Evolutionary conservation across 2,113 vertebrate species (phyloP).

Genomic region (Ammodramus savannarum): DNA sequence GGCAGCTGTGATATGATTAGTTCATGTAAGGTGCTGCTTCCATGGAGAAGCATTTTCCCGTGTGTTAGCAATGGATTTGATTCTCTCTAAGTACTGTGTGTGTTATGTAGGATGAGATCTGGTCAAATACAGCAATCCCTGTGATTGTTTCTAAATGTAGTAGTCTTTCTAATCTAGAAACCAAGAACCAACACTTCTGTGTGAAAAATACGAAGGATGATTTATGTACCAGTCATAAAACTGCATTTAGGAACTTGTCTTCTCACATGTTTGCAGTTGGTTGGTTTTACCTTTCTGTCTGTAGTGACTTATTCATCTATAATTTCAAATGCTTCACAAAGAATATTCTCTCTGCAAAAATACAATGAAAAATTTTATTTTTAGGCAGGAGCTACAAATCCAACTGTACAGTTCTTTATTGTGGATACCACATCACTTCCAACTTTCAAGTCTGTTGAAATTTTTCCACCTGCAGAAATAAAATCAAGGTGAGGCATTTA

Average conservation of each 20-base stretch:
- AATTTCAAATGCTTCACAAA: neutral
- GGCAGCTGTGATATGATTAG: neutral
- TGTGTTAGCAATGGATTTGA: neutral
- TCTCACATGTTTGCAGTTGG: neutral
- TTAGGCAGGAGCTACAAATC: constrained; percentile 79
- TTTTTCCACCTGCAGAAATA: constrained; percentile 65
- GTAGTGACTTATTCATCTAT: neutral
- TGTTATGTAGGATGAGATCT: neutral
- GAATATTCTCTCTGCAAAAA: neutral
- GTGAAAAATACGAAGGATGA: neutral
- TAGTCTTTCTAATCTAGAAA: neutral
- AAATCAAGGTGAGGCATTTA: constrained; percentile 62
- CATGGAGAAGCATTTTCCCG: neutral
- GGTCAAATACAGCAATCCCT: neutral
- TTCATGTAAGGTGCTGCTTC: neutral
- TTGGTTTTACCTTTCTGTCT: neutral
- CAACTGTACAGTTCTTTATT: constrained; percentile 72
- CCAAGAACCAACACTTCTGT: neutral
- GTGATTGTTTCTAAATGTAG: neutral
- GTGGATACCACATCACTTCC: constrained; percentile 32
- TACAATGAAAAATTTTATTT: constrained; percentile 26
- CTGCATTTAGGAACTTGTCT: neutral
- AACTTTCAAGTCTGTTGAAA: neutral
- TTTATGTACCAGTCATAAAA: neutral
- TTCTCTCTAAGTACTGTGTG: neutral